Percentiles rank a stretch among this genome's conserved stretches.
These are phyloP conservation scores for Anguilla pacifica DNA, from an alignment of 2,797 vertebrate genomes.

Conservation along the genomic window DNA sequence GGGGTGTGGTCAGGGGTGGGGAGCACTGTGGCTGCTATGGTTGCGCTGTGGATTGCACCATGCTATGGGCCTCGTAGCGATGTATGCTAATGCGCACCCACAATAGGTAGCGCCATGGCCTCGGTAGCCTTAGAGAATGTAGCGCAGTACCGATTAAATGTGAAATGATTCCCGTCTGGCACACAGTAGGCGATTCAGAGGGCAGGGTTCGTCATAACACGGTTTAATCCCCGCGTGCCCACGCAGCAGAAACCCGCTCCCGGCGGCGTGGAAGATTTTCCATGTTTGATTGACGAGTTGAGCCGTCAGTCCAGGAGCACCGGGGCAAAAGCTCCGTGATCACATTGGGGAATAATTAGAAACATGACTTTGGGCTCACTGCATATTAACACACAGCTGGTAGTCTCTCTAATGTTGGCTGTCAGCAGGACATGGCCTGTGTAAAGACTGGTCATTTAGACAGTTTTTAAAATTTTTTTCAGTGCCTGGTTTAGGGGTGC, in stretches of 20 bases:
- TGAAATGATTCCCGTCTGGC: constrained; percentile 14
- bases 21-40: too few relatives aligned
- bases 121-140: constrained; percentile 13
- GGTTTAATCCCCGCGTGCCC: background rate
- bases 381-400: constrained; percentile 9
- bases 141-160: constrained; percentile 13
- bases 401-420: constrained; percentile 9
- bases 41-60: background rate
- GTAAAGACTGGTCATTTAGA: background rate
- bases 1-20: too few relatives aligned
- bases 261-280: constrained; percentile 3
- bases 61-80: background rate
- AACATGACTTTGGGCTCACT: background rate
- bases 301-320: background rate
- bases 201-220: constrained; percentile 9
- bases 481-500: background rate
- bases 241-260: background rate
- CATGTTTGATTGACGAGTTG: constrained; percentile 10
- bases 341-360: background rate
- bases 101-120: background rate
- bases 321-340: background rate
- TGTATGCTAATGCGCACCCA: constrained; percentile 6
- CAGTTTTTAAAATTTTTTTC: background rate
- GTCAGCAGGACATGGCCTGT: background rate
- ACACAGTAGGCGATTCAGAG: background rate